Conservation (phyloP, 35 echinoderm and acorn worm species). For the Eucidaris tribuloides region DNA sequence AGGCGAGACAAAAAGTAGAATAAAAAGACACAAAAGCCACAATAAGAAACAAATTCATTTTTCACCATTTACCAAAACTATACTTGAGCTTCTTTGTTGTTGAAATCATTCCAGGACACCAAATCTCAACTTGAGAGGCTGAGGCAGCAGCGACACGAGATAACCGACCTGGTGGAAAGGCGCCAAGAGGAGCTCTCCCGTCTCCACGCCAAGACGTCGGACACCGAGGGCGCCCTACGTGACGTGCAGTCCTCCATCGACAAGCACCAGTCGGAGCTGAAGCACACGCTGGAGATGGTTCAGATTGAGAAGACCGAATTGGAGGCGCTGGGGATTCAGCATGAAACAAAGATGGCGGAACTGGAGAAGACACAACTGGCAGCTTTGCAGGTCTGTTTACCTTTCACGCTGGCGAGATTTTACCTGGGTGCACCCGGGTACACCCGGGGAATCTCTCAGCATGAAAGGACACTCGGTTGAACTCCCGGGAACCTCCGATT, state of each 20-base stretch:
- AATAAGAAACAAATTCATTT: too few relatives aligned
- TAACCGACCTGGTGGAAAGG: neutral
- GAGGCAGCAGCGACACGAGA: conserved; percentile 47
- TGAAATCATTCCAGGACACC: conserved; percentile 80
- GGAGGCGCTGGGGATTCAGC: conserved; percentile 82
- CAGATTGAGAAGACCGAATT: conserved; percentile 98
- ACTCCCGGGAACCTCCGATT: too few relatives aligned
- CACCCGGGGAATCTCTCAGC: too few relatives aligned
- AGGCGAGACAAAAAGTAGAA: too few relatives aligned
- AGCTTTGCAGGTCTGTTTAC: conserved; percentile 61
- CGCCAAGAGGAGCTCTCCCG: conserved; percentile 33
- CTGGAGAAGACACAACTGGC: conserved; percentile 88
- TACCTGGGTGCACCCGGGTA: too few relatives aligned
- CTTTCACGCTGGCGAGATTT: too few relatives aligned
- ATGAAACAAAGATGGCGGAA: conserved; percentile 72
- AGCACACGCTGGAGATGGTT: conserved; percentile 96
- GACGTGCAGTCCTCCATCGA: conserved; percentile 45
- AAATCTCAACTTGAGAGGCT: conserved; percentile 47
- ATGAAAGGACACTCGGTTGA: too few relatives aligned
- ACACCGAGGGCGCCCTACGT: conserved; percentile 48
- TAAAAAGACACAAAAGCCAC: too few relatives aligned
- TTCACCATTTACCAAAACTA: too few relatives aligned
- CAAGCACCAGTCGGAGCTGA: conserved; percentile 78
- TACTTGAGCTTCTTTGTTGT: too few relatives aligned
- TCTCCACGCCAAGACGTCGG: conserved; percentile 5